phyloP scores from a whole-genome alignment of 2,113 vertebrate species.

The Malurus melanocephalus region DNA sequence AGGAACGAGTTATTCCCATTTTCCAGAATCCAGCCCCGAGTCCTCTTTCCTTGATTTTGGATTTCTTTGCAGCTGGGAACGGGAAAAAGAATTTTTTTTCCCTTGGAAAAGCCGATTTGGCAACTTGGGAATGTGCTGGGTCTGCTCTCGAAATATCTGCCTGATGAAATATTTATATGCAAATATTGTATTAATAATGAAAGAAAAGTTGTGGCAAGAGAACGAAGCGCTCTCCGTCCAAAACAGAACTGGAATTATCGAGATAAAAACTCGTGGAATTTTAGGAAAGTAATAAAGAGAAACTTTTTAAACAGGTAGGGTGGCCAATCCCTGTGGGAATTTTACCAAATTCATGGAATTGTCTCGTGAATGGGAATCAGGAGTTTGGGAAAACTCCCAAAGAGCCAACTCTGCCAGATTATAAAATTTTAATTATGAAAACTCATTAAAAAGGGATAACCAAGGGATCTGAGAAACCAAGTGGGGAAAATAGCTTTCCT shows the following conservation, averaged over 20 bases:
- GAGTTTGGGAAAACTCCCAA: neutral
- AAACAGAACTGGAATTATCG: neutral
- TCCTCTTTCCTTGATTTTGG: neutral
- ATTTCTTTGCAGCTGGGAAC: neutral
- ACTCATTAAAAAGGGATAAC: neutral
- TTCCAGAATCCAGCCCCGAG: neutral
- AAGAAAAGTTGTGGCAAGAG: neutral
- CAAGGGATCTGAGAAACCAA: neutral
- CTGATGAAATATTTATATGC: neutral
- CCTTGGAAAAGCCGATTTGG: neutral
- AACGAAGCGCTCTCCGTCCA: neutral
- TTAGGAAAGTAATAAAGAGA: neutral
- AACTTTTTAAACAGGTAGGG: neutral
- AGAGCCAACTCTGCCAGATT: neutral
- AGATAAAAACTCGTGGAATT: neutral
- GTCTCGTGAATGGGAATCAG: neutral
- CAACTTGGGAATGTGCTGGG: neutral
- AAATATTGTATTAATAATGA: conserved; percentile 18
- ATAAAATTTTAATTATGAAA: neutral
- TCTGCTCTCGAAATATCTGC: neutral
- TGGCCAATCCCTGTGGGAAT: neutral
- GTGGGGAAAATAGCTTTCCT: neutral
- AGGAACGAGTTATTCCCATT: neutral
- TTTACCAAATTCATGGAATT: neutral
- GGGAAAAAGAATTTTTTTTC: neutral